Conservation (phyloP, 2,888 invertebrate genomes). For the Parapristionchus giblindavisi region DNA sequence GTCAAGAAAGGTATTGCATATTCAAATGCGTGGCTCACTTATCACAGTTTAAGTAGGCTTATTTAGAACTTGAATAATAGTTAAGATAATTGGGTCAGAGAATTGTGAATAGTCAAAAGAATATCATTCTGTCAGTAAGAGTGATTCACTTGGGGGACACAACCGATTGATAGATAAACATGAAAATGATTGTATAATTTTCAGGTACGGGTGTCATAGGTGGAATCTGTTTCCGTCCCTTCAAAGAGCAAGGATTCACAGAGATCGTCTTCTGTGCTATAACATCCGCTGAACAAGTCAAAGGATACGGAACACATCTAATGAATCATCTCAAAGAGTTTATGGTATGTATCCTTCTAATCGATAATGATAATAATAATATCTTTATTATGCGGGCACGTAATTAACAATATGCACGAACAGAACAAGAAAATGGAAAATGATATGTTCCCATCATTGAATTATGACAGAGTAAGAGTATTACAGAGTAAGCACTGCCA, state of each 20-base stretch:
- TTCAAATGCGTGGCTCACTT: not conserved
- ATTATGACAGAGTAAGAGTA: not conserved
- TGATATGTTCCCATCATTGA: not conserved
- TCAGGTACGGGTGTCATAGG: constrained; percentile 81
- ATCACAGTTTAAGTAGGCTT: not conserved
- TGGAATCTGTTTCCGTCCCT: constrained; percentile 95
- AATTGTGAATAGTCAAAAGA: too few species aligned
- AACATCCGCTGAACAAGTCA: constrained; percentile 86
- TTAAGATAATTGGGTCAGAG: too few species aligned
- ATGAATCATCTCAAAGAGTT: constrained; percentile 98
- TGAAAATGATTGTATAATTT: not conserved
- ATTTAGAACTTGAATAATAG: too few species aligned
- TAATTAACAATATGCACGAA: not conserved
- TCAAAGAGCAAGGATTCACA: constrained; percentile 87
- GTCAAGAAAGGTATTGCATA: constrained; percentile 69
- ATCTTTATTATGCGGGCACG: not conserved
- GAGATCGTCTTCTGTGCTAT: constrained; percentile 99
- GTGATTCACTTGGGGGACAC: not conserved
- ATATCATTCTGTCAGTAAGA: too few species aligned
- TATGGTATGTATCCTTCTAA: constrained; percentile 78
- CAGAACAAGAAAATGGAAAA: not conserved
- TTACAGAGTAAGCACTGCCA: constrained; percentile 74
- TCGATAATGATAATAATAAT: not conserved
- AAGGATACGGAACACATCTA: constrained; percentile 96
- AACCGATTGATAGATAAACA: too few species aligned